Evolutionary conservation across 2,113 vertebrate genomes (phyloP).

Genomic region (Acanthisitta chloris): DNA sequence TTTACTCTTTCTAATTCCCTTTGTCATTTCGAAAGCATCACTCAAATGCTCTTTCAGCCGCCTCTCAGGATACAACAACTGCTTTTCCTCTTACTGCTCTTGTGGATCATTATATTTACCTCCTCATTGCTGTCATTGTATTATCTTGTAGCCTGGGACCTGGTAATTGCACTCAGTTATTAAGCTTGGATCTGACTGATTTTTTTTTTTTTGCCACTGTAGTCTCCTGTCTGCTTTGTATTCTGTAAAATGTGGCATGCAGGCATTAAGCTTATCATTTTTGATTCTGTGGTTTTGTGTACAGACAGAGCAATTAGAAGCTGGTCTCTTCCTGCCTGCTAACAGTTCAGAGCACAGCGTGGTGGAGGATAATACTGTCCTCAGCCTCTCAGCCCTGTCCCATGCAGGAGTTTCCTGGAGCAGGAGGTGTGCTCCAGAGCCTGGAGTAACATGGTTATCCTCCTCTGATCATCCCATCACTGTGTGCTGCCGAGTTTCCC

Average conservation of each 20-base stretch:
- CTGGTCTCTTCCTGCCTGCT: neutral
- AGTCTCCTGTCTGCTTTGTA: neutral
- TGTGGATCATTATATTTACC: constrained; percentile 27
- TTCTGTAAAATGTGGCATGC: neutral
- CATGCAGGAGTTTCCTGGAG: neutral
- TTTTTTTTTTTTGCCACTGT: neutral
- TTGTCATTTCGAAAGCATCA: constrained; percentile 24
- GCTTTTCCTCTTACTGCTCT: constrained; percentile 26
- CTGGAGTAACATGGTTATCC: neutral
- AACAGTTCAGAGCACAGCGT: neutral
- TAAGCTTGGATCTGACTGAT: neutral
- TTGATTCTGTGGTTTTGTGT: neutral
- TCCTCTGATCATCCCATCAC: neutral
- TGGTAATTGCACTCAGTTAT: neutral
- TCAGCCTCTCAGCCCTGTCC: neutral
- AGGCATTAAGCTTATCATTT: neutral
- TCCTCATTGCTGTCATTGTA: neutral
- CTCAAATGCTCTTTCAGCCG: neutral
- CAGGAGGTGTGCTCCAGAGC: neutral
- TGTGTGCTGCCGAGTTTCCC: neutral
- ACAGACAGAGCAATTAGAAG: neutral
- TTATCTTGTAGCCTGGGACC: constrained; percentile 12
- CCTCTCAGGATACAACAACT: neutral
- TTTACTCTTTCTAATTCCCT: constrained; percentile 46
- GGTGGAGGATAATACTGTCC: neutral